Percentiles rank a stretch among this genome's conserved stretches.
phyloP scores from a whole-genome alignment of 2,888 invertebrate species.

The Esperia sulphurella region DNA sequence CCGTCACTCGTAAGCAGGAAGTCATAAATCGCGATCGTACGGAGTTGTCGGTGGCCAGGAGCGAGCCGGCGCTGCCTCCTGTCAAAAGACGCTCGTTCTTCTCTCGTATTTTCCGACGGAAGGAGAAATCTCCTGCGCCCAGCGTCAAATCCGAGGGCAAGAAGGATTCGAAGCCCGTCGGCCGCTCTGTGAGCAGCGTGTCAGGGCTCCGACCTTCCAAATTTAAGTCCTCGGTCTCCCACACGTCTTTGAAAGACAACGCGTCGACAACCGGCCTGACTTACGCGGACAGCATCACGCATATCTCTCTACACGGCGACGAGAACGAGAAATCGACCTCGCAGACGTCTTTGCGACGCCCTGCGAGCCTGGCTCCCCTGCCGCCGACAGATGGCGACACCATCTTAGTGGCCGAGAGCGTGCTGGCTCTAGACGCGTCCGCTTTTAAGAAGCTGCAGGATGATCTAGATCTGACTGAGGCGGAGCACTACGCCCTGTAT shows the following conservation, averaged over 20 bases:
- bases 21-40: constrained; percentile 25
- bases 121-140: constrained; percentile 67
- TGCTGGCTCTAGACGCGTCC: constrained; percentile 63
- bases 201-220: constrained; percentile 79
- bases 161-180: constrained; percentile 52
- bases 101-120: constrained; percentile 65
- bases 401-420: constrained; percentile 79
- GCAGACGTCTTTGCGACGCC: constrained; percentile 42
- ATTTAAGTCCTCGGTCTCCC: constrained; percentile 62
- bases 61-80: constrained; percentile 67
- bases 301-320: constrained; percentile 83
- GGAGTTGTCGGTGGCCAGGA: constrained; percentile 46
- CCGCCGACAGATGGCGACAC: constrained; percentile 77
- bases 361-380: constrained; percentile 49
- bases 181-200: constrained; percentile 80
- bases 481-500: constrained; percentile 92
- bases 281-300: constrained; percentile 80
- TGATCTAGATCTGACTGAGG: constrained; percentile 88
- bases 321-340: constrained; percentile 57
- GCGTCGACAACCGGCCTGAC: constrained; percentile 61
- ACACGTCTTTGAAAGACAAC: constrained; percentile 63
- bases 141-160: constrained; percentile 59
- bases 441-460: constrained; percentile 63
- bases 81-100: constrained; percentile 71
- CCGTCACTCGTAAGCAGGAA: constrained; percentile 45